A percentile compares a stretch with the other conserved stretches of the same genome.
These are phyloP conservation scores for Lepidochrysops patricia DNA, from an alignment of 2,888 invertebrate genomes.

Conservation along the genomic window DNA sequence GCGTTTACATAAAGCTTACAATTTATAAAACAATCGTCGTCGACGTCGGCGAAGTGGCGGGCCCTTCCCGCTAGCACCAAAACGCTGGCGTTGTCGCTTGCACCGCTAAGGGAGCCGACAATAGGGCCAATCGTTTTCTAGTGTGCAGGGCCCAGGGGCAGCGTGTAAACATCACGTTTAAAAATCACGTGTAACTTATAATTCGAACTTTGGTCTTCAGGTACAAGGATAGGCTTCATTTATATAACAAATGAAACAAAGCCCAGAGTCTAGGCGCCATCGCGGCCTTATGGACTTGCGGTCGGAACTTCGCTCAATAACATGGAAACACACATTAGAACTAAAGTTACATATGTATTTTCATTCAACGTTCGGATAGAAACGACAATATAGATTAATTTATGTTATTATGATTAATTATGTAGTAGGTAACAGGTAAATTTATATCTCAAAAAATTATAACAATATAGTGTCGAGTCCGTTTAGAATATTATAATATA, in stretches of 20 bases:
- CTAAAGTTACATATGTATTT: conserved; percentile 42
- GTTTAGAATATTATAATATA: conserved; percentile 32
- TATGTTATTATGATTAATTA: too few relatives aligned
- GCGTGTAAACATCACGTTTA: too few relatives aligned
- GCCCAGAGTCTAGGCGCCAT: background rate
- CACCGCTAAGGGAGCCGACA: too few relatives aligned
- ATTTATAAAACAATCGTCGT: conserved; percentile 6
- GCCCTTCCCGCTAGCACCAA: background rate
- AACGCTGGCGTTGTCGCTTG: background rate
- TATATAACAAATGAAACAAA: background rate
- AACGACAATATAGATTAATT: conserved; percentile 61
- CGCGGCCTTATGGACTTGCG: background rate
- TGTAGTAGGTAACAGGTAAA: conserved; percentile 62
- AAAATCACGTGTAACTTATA: background rate
- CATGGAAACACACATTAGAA: conserved; percentile 63
- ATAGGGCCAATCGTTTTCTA: background rate
- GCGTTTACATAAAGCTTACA: conserved; percentile 13
- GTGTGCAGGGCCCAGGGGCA: background rate
- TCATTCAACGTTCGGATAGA: conserved; percentile 55
- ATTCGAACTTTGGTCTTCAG: background rate
- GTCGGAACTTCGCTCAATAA: conserved; percentile 23
- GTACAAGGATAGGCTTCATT: background rate
- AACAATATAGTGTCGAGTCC: conserved; percentile 51
- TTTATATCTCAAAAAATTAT: conserved; percentile 69
- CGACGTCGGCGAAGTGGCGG: background rate